Base-by-base conservation (phyloP, 2,113 vertebrate species). In the Tylochromis polylepis region DNA sequence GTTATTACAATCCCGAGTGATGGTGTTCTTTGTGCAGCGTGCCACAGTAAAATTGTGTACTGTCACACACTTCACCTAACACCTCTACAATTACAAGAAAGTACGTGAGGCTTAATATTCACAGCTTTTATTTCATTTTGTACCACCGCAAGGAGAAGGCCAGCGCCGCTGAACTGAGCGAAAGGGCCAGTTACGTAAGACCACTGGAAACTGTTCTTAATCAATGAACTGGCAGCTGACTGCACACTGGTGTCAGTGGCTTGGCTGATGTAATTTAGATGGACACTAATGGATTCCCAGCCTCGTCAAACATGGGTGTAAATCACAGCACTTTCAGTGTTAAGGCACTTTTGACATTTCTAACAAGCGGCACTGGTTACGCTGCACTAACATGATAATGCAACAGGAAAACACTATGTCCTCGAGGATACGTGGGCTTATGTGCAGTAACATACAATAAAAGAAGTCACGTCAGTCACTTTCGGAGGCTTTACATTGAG, bases 251-350 rank as follows among this genome's bases (percentile, higher is more conserved):
- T 90, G 83, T 90, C 82, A 88, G 77, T 70, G 75, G 85, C 90
- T 91, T 78, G 83, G 81, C 87, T 88, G 90, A 93, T 92, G 91
- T 94, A 91, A 95, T 93, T 91, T 88, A 93, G 86, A 95, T 87
- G 85, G 88, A 86, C 87, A 89, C 89, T 95, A 95, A 95, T 95
- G 87, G 91, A 92, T 94, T 92, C 81, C 87, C 70, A 70, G 86
- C 84, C 88, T 89, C 84, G 90, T 92, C 88, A 83, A 83, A 92
- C 89, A 90, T 75, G 78, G 83, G 88, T 90, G 93, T 90, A 88
- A 95, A 95, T 92, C 89, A 93, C 82, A 86, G 77, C 55, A 82
- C 87, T 78, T 78, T 87, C 85, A 84, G 36, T 81, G 55, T 77
- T 56, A 75, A 38, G 43, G 81, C 22, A 85, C 60, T 36, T 82